Evolutionary conservation across 2,113 vertebrate species (phyloP).

Genomic region (Callionymus lyra): DNA sequence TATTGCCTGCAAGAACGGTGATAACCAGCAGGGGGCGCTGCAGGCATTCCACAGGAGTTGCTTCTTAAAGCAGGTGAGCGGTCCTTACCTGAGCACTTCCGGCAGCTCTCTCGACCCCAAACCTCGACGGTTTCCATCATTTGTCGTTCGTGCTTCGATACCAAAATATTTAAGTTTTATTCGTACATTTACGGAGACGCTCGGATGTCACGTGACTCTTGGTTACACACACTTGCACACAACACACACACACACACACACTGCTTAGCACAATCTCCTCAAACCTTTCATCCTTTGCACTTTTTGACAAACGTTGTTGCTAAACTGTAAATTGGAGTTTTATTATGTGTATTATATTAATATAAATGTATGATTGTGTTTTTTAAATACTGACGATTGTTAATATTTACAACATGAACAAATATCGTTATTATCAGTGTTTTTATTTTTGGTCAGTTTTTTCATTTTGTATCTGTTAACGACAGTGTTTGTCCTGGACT

Average conservation of each 20-base stretch:
- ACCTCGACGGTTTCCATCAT: not conserved
- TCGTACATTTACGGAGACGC: not conserved
- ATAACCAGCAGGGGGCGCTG: slow-evolving; percentile 18
- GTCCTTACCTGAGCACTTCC: too few relatives aligned
- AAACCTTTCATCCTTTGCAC: slow-evolving; percentile 35
- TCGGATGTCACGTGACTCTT: too few relatives aligned
- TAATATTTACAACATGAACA: slow-evolving; percentile 17
- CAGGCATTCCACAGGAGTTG: slow-evolving; percentile 14
- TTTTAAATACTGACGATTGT: slow-evolving; percentile 7
- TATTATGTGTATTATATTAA: slow-evolving; percentile 29
- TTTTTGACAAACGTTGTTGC: slow-evolving; percentile 23
- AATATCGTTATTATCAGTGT: slow-evolving; percentile 5
- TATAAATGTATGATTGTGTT: slow-evolving; percentile 3
- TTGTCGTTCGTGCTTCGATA: not conserved
- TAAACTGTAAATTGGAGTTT: slow-evolving; percentile 13
- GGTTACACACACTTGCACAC: not conserved
- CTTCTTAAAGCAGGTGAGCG: not conserved
- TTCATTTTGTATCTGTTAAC: slow-evolving; percentile 11
- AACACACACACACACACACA: not conserved
- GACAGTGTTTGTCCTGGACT: not conserved
- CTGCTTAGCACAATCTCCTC: slow-evolving; percentile 25
- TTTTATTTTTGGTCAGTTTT: slow-evolving; percentile 15
- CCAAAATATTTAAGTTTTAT: not conserved
- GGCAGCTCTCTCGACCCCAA: too few relatives aligned
- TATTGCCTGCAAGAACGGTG: not conserved